Base-by-base conservation (phyloP, 2,888 invertebrate species). In the Dicyrtoma fusca region DNA sequence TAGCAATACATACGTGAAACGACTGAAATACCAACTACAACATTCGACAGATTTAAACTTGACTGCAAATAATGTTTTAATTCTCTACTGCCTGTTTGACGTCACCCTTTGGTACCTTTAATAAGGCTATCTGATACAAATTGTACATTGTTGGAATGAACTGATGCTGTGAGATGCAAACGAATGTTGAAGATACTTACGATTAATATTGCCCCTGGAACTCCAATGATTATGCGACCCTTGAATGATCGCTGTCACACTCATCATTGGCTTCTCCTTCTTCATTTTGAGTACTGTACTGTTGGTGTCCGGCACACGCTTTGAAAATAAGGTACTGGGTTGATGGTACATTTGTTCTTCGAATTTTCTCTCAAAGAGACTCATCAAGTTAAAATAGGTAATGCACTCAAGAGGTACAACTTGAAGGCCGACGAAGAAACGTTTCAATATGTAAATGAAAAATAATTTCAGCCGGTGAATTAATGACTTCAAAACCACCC, bases 211-310 rank as follows among this genome's bases (percentile, higher is more conserved):
- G 74, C 66, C 74, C 51, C 80, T 59, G 26, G 76, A 65, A 64
- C 73, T 76, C 78, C 78, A 79, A 70, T 79, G 78, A 59, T 87
- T 87, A 44, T 57, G 34, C 44, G 86, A 85, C 76, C 88, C 88
- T 82, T 89, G 88, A 83, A 92, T 91, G 83, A 92, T 89, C 82
- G 91, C 91, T 82, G 91, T 90, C 83, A 92, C 92, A 83, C 91
- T 91, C 90, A 91, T 91, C 87, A 91, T 91, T 82, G 92, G 91
- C 84, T 92, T 91, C 85, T 92, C 92, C 86, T 92, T 92, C 87
- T 91, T 92, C 88, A 91, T 89, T 90, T 71, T 74, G 64, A 64
- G 19, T 45, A 64, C 23, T 13, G 47, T 49, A 25, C 23, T 47
- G 44, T 21, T 53, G 19, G 66, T 53, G 11, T 53, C 42, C 34